Conservation (phyloP, 2,797 vertebrate species). For the Sarcoramphus papa region DNA sequence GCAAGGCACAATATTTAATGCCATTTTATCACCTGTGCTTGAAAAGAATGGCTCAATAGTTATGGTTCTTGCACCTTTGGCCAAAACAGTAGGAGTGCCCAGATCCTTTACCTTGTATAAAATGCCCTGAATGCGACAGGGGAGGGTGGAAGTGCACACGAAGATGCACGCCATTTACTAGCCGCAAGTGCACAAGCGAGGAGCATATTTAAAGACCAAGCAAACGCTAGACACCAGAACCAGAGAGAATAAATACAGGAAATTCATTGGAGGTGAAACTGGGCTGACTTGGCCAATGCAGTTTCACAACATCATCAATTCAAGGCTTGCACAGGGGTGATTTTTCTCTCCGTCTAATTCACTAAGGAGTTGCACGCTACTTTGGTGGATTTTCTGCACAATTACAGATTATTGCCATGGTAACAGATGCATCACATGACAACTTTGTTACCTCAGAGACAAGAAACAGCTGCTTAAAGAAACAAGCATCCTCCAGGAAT, state of each 20-base stretch:
- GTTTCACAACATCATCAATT: conserved; percentile 62
- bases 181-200: background rate
- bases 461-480: conserved; percentile 74
- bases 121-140: background rate
- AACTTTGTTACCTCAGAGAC: conserved; percentile 78
- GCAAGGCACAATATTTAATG: background rate
- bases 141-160: background rate
- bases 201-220: background rate
- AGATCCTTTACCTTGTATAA: background rate
- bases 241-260: background rate
- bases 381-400: conserved; percentile 80
- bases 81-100: background rate
- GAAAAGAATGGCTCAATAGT: background rate
- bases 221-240: background rate
- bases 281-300: conserved; percentile 38
- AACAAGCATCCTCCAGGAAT: conserved; percentile 67
- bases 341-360: conserved; percentile 73
- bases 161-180: background rate
- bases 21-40: background rate
- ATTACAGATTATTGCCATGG: conserved; percentile 82
- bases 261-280: conserved; percentile 15
- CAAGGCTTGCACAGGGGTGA: conserved; percentile 59
- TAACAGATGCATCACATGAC: conserved; percentile 75
- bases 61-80: background rate
- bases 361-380: conserved; percentile 75